Evolutionary conservation across 2,113 vertebrate genomes (phyloP).

Genomic region (Microtus oregoni): DNA sequence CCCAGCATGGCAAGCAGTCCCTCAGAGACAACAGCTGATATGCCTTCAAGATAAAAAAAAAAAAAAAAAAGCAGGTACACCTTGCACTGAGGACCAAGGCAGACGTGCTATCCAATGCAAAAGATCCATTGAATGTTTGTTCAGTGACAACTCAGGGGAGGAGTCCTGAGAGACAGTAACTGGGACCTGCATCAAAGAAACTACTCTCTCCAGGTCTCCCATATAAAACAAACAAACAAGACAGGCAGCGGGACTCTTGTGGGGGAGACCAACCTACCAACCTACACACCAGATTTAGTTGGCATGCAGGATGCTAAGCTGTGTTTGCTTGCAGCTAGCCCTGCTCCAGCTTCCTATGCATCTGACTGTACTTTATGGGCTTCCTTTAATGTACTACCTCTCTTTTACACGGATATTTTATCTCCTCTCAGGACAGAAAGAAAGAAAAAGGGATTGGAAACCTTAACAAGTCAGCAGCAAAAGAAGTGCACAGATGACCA

Average conservation of each 20-base stretch:
- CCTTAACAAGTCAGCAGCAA: not conserved
- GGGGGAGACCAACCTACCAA: constrained; percentile 16
- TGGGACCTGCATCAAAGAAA: not conserved
- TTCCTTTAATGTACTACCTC: not conserved
- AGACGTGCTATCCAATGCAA: too few relatives aligned
- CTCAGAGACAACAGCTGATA: not conserved
- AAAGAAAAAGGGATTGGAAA: not conserved
- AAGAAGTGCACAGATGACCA: not conserved
- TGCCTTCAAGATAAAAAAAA: rapidly evolving
- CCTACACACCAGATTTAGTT: not conserved
- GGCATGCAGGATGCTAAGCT: too few relatives aligned
- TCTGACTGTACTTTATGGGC: not conserved
- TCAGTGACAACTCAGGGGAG: not conserved
- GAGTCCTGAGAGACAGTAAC: not conserved
- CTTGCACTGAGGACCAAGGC: too few relatives aligned
- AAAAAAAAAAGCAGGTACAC: not conserved
- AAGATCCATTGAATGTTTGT: not conserved
- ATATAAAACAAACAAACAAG: not conserved
- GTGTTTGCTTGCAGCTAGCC: not conserved
- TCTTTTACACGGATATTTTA: not conserved
- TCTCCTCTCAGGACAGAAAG: not conserved
- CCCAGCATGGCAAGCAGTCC: not conserved
- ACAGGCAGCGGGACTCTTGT: not conserved
- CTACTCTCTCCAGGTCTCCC: not conserved
- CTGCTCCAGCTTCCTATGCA: not conserved